phyloP scores from a whole-genome alignment of 2,797 vertebrate species.

The Chloroceryle amazona region DNA sequence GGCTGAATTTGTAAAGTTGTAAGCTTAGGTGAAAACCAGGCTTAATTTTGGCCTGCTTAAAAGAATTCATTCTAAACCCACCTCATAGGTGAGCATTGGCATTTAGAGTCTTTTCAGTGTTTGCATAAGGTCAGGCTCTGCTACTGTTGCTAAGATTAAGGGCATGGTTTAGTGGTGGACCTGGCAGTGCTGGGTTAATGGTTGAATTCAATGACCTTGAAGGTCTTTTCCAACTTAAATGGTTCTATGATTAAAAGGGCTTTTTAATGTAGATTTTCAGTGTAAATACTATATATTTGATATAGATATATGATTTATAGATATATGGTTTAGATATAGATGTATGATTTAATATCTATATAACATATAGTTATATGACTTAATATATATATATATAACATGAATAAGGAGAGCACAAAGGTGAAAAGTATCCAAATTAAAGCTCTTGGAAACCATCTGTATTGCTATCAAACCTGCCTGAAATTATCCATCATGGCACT shows the following conservation, averaged over 20 bases:
- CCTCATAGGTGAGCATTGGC: rapidly evolving
- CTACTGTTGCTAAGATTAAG: background rate
- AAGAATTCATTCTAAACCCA: background rate
- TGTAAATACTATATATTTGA: background rate
- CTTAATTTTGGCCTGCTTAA: background rate
- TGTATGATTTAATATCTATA: too few relatives aligned
- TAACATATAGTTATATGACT: too few relatives aligned
- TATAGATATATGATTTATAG: too few relatives aligned
- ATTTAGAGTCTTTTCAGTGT: background rate
- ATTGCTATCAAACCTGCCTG: background rate
- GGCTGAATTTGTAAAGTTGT: background rate
- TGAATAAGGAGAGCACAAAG: background rate
- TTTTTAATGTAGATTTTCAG: background rate
- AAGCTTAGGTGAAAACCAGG: background rate
- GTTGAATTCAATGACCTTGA: background rate
- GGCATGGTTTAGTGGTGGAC: background rate
- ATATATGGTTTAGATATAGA: too few relatives aligned
- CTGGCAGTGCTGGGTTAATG: background rate
- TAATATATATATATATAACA: background rate
- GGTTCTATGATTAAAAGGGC: background rate
- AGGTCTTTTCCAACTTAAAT: background rate
- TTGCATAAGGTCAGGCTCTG: background rate
- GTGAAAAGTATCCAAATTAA: background rate
- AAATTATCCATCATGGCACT: background rate
- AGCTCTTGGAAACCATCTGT: background rate